Evolutionary conservation across 2,888 invertebrate genomes (phyloP).

Genomic region (Lacanobia oleracea): DNA sequence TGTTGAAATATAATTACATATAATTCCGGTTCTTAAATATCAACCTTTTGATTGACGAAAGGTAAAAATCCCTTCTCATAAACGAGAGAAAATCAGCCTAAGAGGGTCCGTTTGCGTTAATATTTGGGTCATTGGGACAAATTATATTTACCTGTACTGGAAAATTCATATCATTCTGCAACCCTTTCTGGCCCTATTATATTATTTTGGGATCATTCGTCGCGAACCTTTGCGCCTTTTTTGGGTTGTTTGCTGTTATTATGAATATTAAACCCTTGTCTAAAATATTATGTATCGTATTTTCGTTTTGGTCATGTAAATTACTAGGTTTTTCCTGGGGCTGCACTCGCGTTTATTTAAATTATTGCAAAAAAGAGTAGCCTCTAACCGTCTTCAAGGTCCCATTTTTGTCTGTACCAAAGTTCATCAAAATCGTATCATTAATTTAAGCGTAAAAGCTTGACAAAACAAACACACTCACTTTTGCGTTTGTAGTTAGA

Average conservation of each 20-base stretch:
- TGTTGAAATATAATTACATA: no score
- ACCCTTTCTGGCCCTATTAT: slow-evolving; percentile 12
- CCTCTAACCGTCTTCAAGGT: no score
- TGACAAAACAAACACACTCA: no score
- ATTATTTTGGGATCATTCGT: slow-evolving; percentile 22
- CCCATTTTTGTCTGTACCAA: no score
- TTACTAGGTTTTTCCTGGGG: neutral
- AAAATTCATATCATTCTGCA: slow-evolving; percentile 5
- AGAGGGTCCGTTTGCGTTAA: neutral
- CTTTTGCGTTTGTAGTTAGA: no score
- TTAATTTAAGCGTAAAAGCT: no score
- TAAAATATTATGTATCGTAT: neutral
- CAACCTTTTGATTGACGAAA: neutral
- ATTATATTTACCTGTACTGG: neutral
- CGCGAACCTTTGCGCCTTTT: neutral
- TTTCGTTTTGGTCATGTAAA: neutral
- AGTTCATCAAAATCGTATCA: no score
- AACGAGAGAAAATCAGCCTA: neutral
- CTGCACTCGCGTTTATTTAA: no score
- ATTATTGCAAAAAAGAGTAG: no score
- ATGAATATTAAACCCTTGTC: neutral
- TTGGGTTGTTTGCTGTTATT: neutral
- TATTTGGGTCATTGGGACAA: slow-evolving; percentile 21
- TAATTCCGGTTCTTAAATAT: no score
- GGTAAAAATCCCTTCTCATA: neutral